A percentile compares a stretch with the other conserved stretches of the same genome.
Conservation (phyloP, 2,797 vertebrate species). For the Muscicapa striata region DNA sequence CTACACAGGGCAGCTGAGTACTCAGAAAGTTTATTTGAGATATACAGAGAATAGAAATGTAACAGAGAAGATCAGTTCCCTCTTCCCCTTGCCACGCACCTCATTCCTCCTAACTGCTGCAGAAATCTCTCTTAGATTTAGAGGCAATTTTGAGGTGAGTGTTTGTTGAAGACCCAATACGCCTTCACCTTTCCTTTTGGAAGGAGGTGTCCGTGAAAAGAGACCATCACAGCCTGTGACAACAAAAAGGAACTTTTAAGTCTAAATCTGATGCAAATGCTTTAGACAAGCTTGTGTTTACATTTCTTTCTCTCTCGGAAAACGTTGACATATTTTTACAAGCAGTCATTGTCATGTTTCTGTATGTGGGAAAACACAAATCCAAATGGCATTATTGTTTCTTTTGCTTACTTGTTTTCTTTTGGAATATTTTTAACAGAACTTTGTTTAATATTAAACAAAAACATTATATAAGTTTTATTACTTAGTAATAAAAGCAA, state of each 20-base stretch:
- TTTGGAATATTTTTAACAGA: not conserved
- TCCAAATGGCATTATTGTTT: not conserved
- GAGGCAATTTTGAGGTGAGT: not conserved
- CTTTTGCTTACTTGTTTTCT: not conserved
- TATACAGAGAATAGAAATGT: not conserved
- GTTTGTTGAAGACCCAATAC: not conserved
- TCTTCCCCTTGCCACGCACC: not conserved
- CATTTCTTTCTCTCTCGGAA: not conserved
- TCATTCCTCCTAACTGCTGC: not conserved
- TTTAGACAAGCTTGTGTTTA: not conserved
- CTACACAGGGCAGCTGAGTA: not conserved
- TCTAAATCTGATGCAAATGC: not conserved
- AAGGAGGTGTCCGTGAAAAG: not conserved
- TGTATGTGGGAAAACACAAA: not conserved
- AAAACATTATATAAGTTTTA: not conserved
- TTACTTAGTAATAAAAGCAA: slow-evolving; percentile 12
- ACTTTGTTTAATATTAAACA: not conserved
- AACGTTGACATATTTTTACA: not conserved
- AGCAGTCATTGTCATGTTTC: not conserved
- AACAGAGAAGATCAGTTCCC: not conserved
- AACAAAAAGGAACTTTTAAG: not conserved
- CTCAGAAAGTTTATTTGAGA: not conserved
- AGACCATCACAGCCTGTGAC: not conserved
- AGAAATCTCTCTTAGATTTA: not conserved
- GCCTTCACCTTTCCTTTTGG: not conserved